Conservation (phyloP, 2,888 invertebrate species). For the Metopia argyrocephala region DNA sequence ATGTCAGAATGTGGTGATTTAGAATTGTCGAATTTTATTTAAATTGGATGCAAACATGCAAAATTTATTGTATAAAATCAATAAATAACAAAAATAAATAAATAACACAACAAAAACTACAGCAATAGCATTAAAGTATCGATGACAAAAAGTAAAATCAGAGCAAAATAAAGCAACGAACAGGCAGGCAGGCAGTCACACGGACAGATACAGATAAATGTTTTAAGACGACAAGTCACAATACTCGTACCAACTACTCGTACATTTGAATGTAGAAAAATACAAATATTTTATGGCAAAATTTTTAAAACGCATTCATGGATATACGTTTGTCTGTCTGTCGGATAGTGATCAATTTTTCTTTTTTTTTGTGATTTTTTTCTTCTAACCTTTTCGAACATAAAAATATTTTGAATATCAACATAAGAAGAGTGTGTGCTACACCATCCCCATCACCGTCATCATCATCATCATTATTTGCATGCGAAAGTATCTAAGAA, state of each 20-base stretch:
- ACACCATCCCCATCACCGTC: slow-evolving; percentile 15
- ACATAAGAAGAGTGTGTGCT: slow-evolving; percentile 3
- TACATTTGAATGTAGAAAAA: not conserved
- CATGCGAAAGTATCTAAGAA: slow-evolving; percentile 51
- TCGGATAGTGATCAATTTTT: not conserved
- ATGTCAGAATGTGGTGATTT: slow-evolving; percentile 78
- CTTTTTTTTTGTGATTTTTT: too few relatives aligned
- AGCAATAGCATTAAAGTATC: slow-evolving; percentile 32
- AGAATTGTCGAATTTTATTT: slow-evolving; percentile 79
- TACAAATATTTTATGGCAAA: not conserved
- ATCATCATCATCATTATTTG: slow-evolving; percentile 42
- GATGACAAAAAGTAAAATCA: slow-evolving; percentile 52
- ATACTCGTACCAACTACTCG: not conserved
- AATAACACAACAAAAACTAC: slow-evolving; percentile 60
- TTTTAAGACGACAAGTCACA: slow-evolving; percentile 38
- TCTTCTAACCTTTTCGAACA: too few relatives aligned
- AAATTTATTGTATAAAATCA: slow-evolving; percentile 78
- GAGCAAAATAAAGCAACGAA: slow-evolving; percentile 31
- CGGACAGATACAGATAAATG: slow-evolving; percentile 4
- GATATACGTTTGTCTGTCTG: not conserved
- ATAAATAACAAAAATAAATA: slow-evolving; percentile 72
- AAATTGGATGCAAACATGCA: slow-evolving; percentile 79
- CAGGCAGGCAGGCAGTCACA: not conserved
- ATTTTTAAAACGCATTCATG: slow-evolving; percentile 14
- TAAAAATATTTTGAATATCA: not conserved